Conservation (phyloP, 2,888 invertebrate genomes). For the Eupithecia inturbata region DNA sequence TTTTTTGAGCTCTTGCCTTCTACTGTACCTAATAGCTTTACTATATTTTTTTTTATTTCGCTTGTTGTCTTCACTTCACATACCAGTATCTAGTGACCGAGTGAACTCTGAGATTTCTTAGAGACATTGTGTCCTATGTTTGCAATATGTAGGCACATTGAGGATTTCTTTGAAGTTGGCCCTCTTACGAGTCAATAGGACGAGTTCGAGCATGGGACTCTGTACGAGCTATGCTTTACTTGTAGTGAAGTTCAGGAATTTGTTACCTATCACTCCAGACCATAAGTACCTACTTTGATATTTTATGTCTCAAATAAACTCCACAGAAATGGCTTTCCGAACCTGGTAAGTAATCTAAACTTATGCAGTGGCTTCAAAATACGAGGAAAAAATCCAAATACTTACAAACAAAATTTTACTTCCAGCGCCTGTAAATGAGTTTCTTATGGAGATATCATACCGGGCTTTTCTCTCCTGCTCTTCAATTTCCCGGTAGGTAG, state of each 20-base stretch:
- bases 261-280: background rate
- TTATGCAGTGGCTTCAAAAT: background rate
- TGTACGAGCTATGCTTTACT: too few species aligned
- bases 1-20: background rate
- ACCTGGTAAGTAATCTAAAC: background rate
- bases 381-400: background rate
- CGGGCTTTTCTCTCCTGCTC: background rate
- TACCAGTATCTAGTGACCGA: too few species aligned
- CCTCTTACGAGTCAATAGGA: too few species aligned
- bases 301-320: background rate
- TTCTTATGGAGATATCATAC: background rate
- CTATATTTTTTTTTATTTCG: too few species aligned
- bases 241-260: background rate
- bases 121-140: background rate
- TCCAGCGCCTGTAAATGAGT: background rate
- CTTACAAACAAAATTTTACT: background rate
- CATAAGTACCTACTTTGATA: background rate
- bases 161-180: background rate
- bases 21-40: too few species aligned
- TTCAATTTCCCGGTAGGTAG: background rate
- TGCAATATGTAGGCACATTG: too few species aligned
- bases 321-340: background rate
- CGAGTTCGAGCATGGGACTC: too few species aligned
- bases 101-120: background rate
- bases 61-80: too few species aligned